Base-by-base conservation (phyloP, 2,797 vertebrate genomes). In the Heterohyrax brucei region DNA sequence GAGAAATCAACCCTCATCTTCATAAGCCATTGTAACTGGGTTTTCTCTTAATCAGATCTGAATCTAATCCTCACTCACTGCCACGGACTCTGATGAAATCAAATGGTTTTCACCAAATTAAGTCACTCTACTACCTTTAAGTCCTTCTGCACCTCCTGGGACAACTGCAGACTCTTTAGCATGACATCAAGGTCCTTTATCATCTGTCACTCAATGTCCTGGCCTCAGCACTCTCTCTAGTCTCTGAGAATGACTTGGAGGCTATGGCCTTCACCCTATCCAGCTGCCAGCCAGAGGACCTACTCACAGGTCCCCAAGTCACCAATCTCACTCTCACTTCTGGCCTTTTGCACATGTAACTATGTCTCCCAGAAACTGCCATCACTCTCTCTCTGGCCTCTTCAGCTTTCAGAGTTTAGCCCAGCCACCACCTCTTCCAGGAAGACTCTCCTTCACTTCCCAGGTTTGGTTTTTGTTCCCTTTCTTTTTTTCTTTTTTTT, bases 401-500 rank as follows among this genome's bases (percentile, higher is more conserved):
- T 19, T 61, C 16, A 28, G 62, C 9, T 80, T 70, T 77, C 79
- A 46, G 21, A 56, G 78, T 21, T 81, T 21, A 82, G 82, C 39
- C 33, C 26, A 62, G 89, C n/a, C 21, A 66, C 80, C 48, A 72
- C 33, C 73, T 92, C 81, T n/a, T 77, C 79, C 62, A 81, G 56
- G 88, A 81, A 91, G 81, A 24, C 28, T 84, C 18, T 30, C 61
- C 16, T 73, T 7, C 18, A 33, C 44, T 59, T 76, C 59, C 21
- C 44, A 24, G 64, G 26, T 18, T 56, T 87, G 10, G 28, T 12
- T 75, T 75, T 33, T 77, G 77, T 56, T 28, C 46, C 14, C 44
- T 50, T 88, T 87, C 70, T 66, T 84, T 78, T 70, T 70, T 61
- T 61, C 70, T 66, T 84, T 78, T 50, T 88, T 87, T 62, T 66